Evolutionary conservation across 1,140 invertebrate species (phyloP).

Genomic region (Venturia canescens): DNA sequence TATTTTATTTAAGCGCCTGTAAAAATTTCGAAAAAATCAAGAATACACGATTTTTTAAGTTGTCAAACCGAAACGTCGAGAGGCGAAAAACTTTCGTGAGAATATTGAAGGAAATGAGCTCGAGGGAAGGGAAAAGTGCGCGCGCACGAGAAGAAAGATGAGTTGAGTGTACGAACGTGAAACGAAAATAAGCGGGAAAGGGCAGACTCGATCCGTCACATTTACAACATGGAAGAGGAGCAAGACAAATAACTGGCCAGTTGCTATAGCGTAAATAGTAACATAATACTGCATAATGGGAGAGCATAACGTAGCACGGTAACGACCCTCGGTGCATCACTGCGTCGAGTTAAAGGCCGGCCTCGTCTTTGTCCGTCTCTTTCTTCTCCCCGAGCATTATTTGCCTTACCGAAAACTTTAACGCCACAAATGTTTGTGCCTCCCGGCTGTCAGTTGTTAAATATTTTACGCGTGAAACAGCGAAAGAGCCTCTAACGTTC

Average conservation of each 20-base stretch:
- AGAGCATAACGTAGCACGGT: conserved; percentile 67
- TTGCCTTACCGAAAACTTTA: conserved; percentile 7
- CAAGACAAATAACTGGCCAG: conserved; percentile 71
- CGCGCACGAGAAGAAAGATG: not conserved
- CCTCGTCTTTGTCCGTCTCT: conserved; percentile 64
- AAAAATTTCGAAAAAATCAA: too few species aligned
- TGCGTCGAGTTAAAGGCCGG: conserved; percentile 66
- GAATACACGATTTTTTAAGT: too few species aligned
- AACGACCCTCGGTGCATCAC: conserved; percentile 67
- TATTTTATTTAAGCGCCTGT: too few species aligned
- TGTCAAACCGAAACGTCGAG: too few species aligned
- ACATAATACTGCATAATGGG: conserved; percentile 74
- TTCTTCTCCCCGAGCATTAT: conserved; percentile 6
- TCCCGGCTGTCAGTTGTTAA: conserved; percentile 60
- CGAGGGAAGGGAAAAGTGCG: not conserved
- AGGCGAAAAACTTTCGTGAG: not conserved
- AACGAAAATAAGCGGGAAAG: conserved; percentile 8
- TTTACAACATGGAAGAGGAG: conserved; percentile 59
- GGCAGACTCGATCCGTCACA: not conserved
- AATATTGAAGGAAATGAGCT: not conserved
- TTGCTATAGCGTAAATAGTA: conserved; percentile 74
- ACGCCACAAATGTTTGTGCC: conserved; percentile 12
- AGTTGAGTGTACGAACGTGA: not conserved
- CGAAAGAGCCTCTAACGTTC: not conserved
- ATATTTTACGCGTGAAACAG: conserved; percentile 58